Base-by-base conservation (phyloP, 2,888 invertebrate species). In the Seladonia tumulorum region DNA sequence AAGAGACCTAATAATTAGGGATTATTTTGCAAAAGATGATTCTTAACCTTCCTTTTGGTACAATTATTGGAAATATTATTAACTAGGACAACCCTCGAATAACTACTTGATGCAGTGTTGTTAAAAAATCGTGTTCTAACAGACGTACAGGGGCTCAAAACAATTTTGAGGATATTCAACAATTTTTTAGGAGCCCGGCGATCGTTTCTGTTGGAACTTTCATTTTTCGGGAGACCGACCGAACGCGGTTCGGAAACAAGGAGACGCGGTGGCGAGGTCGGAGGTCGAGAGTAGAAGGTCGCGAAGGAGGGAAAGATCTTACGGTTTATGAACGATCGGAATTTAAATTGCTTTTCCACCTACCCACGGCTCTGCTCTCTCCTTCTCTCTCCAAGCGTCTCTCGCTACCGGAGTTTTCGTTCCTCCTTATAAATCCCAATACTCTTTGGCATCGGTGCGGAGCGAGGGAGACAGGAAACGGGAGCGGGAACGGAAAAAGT, bases 321-420 rank as follows among this genome's bases (percentile, higher is more conserved):
- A 86, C 88, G 91, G 88, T 91, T 92, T 92, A 93, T 93, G 92
- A 92, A 92, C 92, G 92, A 92, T 92, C 89, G 92, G 93, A 93
- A 93, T 93, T 93, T 92, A 92, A 93, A 93, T 93, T 93, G 93
- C 92, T 92, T 93, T 89, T 88, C 89, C 91, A 89, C 86, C 90
- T 84, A 42, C 85, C 77, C 22, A 57, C 25, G 8, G 71, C 70
- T 29, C 74, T 25, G 76, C 42, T 35, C 70, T 29, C 74, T 25
- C 79, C 42, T 35, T 57, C 22, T 14, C 29, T 63, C 7, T 25
- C 76, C n/a, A n/a, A 18, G 12, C 76, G 18, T 39, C 42, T 29
- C 68, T 29, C 68, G 82, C 81, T 78, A 79, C 80, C 63, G 87
- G 90, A 88, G 91, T 91, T 91, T 91, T 89, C 90, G 87, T 92